Evolutionary conservation across 2,113 vertebrate genomes (phyloP).

Genomic region (Rhadina sibilatrix): DNA sequence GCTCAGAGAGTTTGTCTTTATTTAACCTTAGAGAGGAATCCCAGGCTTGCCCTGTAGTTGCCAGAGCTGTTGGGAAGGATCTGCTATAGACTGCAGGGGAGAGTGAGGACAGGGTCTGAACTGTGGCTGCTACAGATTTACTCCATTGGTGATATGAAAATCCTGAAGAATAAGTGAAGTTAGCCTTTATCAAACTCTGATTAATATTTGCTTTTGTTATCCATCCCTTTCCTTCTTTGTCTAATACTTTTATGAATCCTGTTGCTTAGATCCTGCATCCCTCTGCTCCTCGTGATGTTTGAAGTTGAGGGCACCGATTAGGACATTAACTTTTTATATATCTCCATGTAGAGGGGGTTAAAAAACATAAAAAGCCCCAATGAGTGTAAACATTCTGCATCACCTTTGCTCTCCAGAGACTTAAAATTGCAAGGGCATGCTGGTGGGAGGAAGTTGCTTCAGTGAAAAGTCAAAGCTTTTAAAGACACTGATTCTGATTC

Average conservation of each 20-base stretch:
- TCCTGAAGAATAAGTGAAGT: background rate
- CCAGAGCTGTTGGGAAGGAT: background rate
- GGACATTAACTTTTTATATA: background rate
- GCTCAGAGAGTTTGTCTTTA: slow-evolving; percentile 10
- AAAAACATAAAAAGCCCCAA: background rate
- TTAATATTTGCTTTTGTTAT: background rate
- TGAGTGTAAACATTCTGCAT: background rate
- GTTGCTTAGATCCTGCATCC: background rate
- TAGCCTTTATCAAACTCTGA: background rate
- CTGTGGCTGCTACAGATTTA: accelerated
- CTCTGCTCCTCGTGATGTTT: background rate
- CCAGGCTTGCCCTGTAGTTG: background rate
- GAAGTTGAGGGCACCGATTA: background rate
- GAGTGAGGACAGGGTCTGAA: background rate
- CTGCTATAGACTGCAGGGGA: background rate
- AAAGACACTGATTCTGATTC: background rate
- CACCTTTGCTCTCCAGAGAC: background rate
- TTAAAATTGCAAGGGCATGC: background rate
- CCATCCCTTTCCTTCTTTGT: background rate
- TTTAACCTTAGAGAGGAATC: slow-evolving; percentile 36
- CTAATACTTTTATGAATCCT: background rate
- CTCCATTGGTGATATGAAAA: background rate
- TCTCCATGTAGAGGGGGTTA: background rate
- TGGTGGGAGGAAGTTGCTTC: background rate
- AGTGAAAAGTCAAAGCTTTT: background rate